These are phyloP conservation scores for Chrysodeixis includens DNA, from an alignment of 2,888 invertebrate species.

Conservation along the genomic window DNA sequence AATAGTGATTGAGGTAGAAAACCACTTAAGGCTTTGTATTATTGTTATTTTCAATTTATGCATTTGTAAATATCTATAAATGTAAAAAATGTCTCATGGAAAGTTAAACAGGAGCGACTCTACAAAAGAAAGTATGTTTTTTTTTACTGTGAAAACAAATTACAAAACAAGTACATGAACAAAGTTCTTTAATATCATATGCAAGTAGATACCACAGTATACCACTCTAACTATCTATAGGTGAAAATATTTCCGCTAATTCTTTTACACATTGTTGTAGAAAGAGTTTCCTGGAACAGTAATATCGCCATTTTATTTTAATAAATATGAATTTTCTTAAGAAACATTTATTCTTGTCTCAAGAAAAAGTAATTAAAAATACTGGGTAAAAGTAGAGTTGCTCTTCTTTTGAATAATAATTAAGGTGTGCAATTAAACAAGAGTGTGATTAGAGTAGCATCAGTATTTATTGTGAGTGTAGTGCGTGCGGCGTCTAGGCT, in stretches of 20 bases:
- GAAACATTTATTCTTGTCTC: neutral
- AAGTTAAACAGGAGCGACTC: no score
- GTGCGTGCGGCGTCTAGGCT: constrained; percentile 73
- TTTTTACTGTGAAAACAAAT: no score
- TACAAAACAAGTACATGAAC: no score
- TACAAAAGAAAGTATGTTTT: no score
- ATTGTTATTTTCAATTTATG: no score
- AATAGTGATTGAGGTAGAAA: neutral
- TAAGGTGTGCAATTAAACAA: constrained; percentile 42
- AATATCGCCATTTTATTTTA: neutral
- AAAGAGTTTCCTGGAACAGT: neutral
- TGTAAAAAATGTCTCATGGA: no score
- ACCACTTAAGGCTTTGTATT: no score
- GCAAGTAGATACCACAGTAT: no score
- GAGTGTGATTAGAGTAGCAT: constrained; percentile 25
- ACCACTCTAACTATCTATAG: no score
- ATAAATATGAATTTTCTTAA: neutral
- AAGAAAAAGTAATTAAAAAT: neutral
- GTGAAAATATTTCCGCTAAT: no score
- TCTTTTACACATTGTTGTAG: neutral
- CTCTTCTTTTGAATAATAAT: constrained; percentile 11
- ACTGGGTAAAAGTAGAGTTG: neutral
- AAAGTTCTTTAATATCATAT: no score
- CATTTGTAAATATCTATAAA: no score
- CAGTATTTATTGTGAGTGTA: constrained; percentile 31